Conservation (phyloP, 2,797 vertebrate species). For the Buceros bicornis region DNA sequence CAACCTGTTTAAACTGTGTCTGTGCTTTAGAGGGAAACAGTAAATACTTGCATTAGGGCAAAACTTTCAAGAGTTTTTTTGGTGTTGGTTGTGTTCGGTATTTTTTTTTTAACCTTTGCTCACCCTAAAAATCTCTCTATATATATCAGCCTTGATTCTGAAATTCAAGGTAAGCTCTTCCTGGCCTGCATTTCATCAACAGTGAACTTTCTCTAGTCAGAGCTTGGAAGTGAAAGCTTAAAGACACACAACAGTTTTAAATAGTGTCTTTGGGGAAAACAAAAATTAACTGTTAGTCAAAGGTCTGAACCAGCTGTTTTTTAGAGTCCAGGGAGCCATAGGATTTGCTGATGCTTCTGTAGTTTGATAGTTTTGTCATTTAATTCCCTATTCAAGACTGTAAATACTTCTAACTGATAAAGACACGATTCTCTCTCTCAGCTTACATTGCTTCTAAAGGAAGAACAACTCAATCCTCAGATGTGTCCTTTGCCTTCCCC, state of each 20-base stretch:
- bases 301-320: conserved; percentile 23
- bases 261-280: background rate
- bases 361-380: conserved; percentile 32
- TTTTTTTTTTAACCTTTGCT: background rate
- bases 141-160: background rate
- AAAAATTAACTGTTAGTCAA: background rate
- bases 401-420: conserved; percentile 10
- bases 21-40: background rate
- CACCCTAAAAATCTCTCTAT: background rate
- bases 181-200: background rate
- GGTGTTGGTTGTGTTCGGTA: fast-evolving
- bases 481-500: background rate
- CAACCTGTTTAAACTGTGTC: fast-evolving
- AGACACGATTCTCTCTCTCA: background rate
- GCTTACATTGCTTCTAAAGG: background rate
- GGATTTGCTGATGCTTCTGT: conserved; percentile 2
- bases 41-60: background rate
- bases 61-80: background rate
- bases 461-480: background rate
- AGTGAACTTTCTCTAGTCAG: background rate
- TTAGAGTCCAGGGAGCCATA: background rate
- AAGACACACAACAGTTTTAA: background rate
- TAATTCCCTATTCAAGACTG: background rate
- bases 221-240: background rate
- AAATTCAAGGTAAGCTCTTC: background rate